Conservation (phyloP, 1,140 invertebrate species). For the Artemia franciscana region DNA sequence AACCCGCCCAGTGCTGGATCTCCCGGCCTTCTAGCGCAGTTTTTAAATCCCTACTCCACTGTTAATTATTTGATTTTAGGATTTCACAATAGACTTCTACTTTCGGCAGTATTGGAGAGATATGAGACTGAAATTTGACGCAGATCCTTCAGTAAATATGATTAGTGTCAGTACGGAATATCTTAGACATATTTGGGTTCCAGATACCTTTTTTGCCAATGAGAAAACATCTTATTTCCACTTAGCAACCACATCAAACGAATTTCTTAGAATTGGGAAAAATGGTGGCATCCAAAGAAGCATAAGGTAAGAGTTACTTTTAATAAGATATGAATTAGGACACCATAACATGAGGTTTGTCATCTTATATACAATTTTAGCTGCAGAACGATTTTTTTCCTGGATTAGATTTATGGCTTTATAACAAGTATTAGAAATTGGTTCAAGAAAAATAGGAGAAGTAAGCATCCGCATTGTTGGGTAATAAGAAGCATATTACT, state of each 20-base stretch:
- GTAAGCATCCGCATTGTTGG: too few relatives aligned
- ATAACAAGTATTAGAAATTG: too few relatives aligned
- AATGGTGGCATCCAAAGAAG: conserved; percentile 24
- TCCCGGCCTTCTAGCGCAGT: too few relatives aligned
- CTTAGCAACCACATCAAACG: conserved; percentile 28
- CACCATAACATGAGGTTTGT: too few relatives aligned
- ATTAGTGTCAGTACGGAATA: conserved; percentile 28
- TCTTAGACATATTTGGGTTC: conserved; percentile 27
- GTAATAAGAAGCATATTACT: too few relatives aligned
- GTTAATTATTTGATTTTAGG: conserved; percentile 17
- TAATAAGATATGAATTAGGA: too few relatives aligned
- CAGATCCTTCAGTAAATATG: conserved; percentile 19
- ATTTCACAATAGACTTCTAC: conserved; percentile 33
- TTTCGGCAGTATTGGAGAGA: conserved; percentile 30
- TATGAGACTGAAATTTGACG: conserved; percentile 24
- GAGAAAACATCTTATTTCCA: conserved; percentile 31
- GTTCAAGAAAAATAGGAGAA: too few relatives aligned
- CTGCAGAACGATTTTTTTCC: too few relatives aligned
- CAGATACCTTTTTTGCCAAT: conserved; percentile 30
- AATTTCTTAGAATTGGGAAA: conserved; percentile 26
- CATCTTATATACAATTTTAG: too few relatives aligned
- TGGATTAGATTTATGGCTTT: too few relatives aligned
- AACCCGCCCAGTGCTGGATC: too few relatives aligned
- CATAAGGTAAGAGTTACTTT: conserved; percentile 24
- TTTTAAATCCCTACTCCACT: background rate